Evolutionary conservation across 1,140 invertebrate species (phyloP), one percentile per base, ranked within the genome.

Genomic region (Grapholita molesta): DNA sequence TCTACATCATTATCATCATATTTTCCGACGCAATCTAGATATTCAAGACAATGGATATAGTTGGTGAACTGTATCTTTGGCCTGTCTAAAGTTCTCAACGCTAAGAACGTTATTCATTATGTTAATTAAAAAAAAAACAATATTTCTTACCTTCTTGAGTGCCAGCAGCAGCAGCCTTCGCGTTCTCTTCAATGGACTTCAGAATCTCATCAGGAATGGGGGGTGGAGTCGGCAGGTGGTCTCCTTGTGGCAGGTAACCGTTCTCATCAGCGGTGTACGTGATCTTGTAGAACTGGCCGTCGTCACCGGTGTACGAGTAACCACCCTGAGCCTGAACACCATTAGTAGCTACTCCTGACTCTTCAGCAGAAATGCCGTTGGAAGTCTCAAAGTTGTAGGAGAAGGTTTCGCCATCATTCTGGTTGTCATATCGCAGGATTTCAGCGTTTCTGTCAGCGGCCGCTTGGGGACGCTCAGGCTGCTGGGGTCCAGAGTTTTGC

Each of bases 181-280:
- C 89, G 67, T 92, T 92, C 57, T 89, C 78, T 74, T 91, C 86
- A 64, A 92, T 83, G 9, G 90, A 89, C 61, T 76, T 89, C 64
- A 91, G 71, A 64, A 92, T 92, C 69, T 89, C 90, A 48, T 87
- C 88, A 66, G 92, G 92, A 64, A 92, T 91, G 0, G 91, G 92
- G 28, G 78, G 91, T 55, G 92, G 89, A 23, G 91, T 91, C 6
- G 92, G 92, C 48, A 93, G 78, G 77, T 92, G 90, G 7, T 87
- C 89, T 25, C 92, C 89, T 67, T 89, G 82, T 1, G 92, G 89
- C 66, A 83, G 94, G 86, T 96, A 97, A 0, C 96, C 96, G 68
- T 96, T 95, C 81, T 97, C 95, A 78, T 97, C 96, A 68, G 96
- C 96, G 12, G 95, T 94, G 90, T 97, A 98, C 9, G 93, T 94